Conservation (phyloP, 1,140 invertebrate genomes). For the Tetramorium alpestre region DNA sequence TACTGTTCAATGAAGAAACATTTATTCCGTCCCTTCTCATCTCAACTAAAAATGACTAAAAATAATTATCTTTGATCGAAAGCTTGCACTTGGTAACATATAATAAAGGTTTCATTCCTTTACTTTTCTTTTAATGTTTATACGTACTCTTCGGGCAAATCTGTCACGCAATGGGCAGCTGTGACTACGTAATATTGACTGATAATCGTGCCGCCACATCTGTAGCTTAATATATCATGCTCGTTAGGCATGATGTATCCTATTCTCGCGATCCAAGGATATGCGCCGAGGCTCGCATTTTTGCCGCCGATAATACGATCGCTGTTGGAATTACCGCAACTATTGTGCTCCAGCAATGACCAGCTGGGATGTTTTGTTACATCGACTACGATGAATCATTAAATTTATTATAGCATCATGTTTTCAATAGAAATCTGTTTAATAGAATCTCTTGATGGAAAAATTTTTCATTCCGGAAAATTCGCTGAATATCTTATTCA, state of each 20-base stretch:
- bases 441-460: neutral
- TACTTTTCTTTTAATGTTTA: neutral
- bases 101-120: neutral
- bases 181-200: conserved; percentile 89
- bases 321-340: conserved; percentile 81
- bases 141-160: conserved; percentile 74
- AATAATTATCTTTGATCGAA: neutral
- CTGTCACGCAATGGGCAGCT: conserved; percentile 89
- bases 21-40: neutral
- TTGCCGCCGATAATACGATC: conserved; percentile 87
- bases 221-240: conserved; percentile 79
- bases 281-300: conserved; percentile 87
- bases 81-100: neutral
- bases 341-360: conserved; percentile 80
- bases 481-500: neutral
- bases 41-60: neutral
- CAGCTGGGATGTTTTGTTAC: conserved; percentile 86
- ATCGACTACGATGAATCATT: conserved; percentile 68
- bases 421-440: neutral
- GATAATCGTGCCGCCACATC: conserved; percentile 89
- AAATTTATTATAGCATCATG: neutral
- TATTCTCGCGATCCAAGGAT: conserved; percentile 89
- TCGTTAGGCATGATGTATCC: conserved; percentile 21
- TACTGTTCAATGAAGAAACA: too few relatives aligned
- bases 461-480: neutral